Evolutionary conservation across 2,888 invertebrate species (phyloP).

Genomic region (Eupithecia subumbrata): DNA sequence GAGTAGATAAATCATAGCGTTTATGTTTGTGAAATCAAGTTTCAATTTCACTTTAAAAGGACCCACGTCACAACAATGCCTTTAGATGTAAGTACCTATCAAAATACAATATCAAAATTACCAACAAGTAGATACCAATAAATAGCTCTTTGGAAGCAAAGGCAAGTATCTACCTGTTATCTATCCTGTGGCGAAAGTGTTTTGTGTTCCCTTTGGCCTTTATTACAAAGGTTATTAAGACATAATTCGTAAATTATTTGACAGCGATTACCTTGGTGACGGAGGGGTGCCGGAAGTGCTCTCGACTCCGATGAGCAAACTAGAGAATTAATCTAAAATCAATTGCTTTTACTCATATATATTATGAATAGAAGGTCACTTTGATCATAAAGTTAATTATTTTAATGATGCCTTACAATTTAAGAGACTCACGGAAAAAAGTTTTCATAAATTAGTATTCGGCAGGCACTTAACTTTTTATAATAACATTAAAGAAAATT

Average conservation of each 20-base stretch:
- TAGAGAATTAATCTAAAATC: conserved; percentile 41
- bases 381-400: conserved; percentile 10
- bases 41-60: neutral
- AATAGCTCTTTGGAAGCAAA: conserved; percentile 8
- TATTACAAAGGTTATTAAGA: conserved; percentile 76
- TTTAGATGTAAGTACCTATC: conserved; percentile 1
- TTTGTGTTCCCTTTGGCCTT: conserved; percentile 66
- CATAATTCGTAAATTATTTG: conserved; percentile 79
- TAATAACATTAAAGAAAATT: neutral
- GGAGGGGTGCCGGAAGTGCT: conserved; percentile 51
- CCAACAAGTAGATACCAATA: conserved; percentile 55
- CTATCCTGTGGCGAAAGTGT: conserved; percentile 52
- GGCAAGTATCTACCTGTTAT: neutral
- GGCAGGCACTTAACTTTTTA: neutral
- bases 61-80: neutral
- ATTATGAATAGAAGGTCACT: conserved; percentile 1
- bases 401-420: neutral
- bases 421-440: conserved; percentile 2
- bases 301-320: conserved; percentile 28
- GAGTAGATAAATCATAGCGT: neutral
- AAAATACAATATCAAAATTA: conserved; percentile 42
- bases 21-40: neutral
- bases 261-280: conserved; percentile 65
- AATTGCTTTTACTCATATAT: conserved; percentile 26
- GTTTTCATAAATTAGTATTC: neutral